phyloP scores from a whole-genome alignment of 2,888 invertebrate species.

The Macaria liturata region DNA sequence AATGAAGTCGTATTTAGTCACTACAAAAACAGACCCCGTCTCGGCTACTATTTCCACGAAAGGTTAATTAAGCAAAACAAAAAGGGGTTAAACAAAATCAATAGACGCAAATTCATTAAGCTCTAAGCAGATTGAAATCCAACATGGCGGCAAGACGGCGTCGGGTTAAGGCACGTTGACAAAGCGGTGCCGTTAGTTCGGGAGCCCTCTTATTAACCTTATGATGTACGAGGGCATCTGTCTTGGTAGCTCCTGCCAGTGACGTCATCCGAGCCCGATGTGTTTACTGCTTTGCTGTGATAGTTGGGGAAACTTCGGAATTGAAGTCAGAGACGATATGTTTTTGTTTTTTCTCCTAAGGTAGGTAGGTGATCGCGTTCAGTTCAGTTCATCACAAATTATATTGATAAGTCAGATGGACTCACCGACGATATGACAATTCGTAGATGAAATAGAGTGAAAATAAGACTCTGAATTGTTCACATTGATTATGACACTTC shows the following conservation, averaged over 20 bases:
- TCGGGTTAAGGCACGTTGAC: slow-evolving; percentile 80
- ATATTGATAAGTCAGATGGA: no score
- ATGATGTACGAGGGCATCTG: slow-evolving; percentile 80
- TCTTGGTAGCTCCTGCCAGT: slow-evolving; percentile 61
- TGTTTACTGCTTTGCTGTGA: slow-evolving; percentile 16
- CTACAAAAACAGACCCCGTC: slow-evolving; percentile 51
- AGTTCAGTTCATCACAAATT: no score
- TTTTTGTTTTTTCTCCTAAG: no score
- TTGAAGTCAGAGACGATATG: background rate
- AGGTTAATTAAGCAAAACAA: slow-evolving; percentile 83
- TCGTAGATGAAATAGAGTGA: no score
- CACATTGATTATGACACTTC: no score
- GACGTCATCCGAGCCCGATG: slow-evolving; percentile 43
- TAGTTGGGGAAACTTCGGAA: slow-evolving; percentile 11
- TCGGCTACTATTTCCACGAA: slow-evolving; percentile 65
- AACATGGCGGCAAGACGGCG: slow-evolving; percentile 80
- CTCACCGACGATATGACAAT: no score
- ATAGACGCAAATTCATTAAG: slow-evolving; percentile 83
- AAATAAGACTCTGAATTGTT: no score
- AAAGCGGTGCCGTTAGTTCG: slow-evolving; percentile 82
- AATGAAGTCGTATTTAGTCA: slow-evolving; percentile 27
- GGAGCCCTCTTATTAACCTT: slow-evolving; percentile 84
- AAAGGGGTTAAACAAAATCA: slow-evolving; percentile 83
- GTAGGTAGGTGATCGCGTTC: no score
- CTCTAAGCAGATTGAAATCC: slow-evolving; percentile 82